Evolutionary conservation across 2,888 invertebrate species (phyloP), one percentile per base, ranked within the genome.

Genomic region (Aspidapion aeneum): DNA sequence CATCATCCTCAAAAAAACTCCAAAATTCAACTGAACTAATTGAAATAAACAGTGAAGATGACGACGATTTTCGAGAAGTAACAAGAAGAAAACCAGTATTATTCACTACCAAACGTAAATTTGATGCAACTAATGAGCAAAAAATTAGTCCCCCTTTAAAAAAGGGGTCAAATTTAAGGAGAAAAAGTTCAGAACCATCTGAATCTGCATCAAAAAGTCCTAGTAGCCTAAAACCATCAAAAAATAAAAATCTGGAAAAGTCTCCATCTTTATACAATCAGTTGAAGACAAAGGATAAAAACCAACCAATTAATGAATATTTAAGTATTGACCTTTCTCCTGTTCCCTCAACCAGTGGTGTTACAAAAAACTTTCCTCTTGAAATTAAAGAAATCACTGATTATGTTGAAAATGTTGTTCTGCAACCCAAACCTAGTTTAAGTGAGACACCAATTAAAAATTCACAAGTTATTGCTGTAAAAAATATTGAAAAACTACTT

Each of bases 401-500:
- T 19, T 5, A 52, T 52, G n/a, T 52, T 18, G 52, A 52, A 9
- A 18, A n/a, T 52, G 3, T 18, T 52, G n/a, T n/a, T n/a, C n/a
- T n/a, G n/a, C n/a, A n/a, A n/a, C n/a, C n/a, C n/a, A n/a, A n/a
- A n/a, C 52, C 52, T 9, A 52, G 19, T 50, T 9, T 18, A 12
- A 9, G 49, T 50, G 21, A 19, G 35, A 62, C 64, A 1, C 61
- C 66, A 7, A 18, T 58, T 16, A 64, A 60, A 48, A 55, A 18
- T 48, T 52, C 58, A 55, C 55, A 59, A 51, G 51, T 58, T 35
- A 58, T 70, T 21, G 60, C 18, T 18, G 65, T 71, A 1, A 71
- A 68, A 61, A 70, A 63, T 18, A 68, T 69, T 18, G 66, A 71
- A 52, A 68, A 70, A 52, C 57, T 71, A 7, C 63, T 71, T 18